A percentile compares a stretch with the other conserved stretches of the same genome.
Conservation (phyloP, 2,797 vertebrate species). For the Corythornis leucogaster region DNA sequence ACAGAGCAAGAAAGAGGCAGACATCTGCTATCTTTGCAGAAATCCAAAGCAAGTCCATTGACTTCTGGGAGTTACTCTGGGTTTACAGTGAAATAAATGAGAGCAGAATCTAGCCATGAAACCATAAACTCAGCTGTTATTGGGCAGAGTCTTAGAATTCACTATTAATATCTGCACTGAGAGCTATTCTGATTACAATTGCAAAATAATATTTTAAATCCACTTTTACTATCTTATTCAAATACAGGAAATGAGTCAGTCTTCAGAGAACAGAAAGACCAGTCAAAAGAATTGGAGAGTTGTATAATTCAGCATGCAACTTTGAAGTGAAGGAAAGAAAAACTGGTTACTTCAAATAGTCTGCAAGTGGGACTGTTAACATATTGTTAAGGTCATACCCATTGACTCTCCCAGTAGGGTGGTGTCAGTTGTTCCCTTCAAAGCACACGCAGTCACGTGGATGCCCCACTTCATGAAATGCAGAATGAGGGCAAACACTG, state of each 20-base stretch:
- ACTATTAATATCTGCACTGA: constrained; percentile 70
- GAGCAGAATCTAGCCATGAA: constrained; percentile 41
- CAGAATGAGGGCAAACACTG: background rate
- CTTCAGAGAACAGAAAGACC: constrained; percentile 59
- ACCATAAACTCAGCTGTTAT: constrained; percentile 61
- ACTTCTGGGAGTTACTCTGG: background rate
- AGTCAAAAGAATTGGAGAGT: constrained; percentile 67
- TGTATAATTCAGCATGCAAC: constrained; percentile 48
- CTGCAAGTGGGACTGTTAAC: constrained; percentile 14
- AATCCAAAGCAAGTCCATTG: background rate
- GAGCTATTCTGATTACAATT: constrained; percentile 70
- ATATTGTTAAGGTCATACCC: constrained; percentile 14
- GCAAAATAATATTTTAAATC: constrained; percentile 70
- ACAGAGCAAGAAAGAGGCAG: constrained; percentile 21
- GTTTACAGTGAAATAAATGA: constrained; percentile 32
- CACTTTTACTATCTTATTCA: constrained; percentile 77
- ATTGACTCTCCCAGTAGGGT: accelerated
- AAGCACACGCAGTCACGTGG: background rate
- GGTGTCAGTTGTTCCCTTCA: background rate
- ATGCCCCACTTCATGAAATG: background rate
- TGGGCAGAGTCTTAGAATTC: constrained; percentile 44
- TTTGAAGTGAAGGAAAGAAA: constrained; percentile 47
- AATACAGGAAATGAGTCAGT: constrained; percentile 80
- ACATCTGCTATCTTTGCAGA: background rate
- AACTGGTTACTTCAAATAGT: constrained; percentile 30